Conservation (phyloP, 2,888 invertebrate species). For the Hirtodrosophila duncani region DNA sequence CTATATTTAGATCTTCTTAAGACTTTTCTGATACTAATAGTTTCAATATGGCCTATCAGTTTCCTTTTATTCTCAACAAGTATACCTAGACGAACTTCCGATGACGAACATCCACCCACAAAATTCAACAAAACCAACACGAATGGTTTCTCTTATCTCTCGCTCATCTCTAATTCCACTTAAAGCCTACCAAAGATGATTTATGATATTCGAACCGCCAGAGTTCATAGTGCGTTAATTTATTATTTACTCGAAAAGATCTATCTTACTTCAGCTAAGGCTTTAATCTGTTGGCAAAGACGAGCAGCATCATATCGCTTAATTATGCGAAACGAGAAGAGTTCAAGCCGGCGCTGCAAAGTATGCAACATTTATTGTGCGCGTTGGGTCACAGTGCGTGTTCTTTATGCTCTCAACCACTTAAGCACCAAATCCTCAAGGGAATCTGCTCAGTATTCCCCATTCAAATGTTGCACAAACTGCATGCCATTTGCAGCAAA, state of each 20-base stretch:
- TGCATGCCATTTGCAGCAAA: slow-evolving; percentile 52
- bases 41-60: too few relatives aligned
- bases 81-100: too few relatives aligned
- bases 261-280: not conserved
- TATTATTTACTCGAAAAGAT: slow-evolving; percentile 29
- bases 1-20: too few relatives aligned
- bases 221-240: slow-evolving; percentile 52
- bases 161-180: too few relatives aligned
- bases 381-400: too few relatives aligned
- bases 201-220: slow-evolving; percentile 46
- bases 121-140: too few relatives aligned
- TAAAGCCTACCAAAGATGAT: slow-evolving; percentile 46
- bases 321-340: slow-evolving; percentile 26
- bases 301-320: slow-evolving; percentile 34
- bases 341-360: slow-evolving; percentile 14
- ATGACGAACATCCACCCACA: too few relatives aligned
- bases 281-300: too few relatives aligned
- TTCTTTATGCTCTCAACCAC: slow-evolving; percentile 46
- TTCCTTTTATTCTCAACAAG: too few relatives aligned
- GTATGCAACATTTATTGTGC: slow-evolving; percentile 56
- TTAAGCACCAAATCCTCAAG: slow-evolving; percentile 44
- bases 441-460: slow-evolving; percentile 2
- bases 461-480: slow-evolving; percentile 39
- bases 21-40: too few relatives aligned
- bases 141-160: too few relatives aligned